Evolutionary conservation across 2,113 vertebrate species (phyloP), one percentile per base, ranked within the genome.

Genomic region (Sprattus sprattus): DNA sequence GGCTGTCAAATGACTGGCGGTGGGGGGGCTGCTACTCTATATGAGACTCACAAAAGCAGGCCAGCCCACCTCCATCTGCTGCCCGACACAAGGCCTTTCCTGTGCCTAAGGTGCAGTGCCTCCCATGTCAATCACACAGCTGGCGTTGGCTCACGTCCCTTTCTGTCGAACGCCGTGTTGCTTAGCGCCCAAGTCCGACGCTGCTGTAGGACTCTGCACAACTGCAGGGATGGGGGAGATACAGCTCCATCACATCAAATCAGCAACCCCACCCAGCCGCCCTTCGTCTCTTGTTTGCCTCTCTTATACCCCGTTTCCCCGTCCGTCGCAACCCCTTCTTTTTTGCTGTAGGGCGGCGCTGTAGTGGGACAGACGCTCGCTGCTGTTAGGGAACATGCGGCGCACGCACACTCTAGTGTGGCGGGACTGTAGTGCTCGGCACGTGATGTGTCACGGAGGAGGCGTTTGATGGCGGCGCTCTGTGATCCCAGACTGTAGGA

Each of bases 311-410:
- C 39, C 20, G 60, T 64, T 90, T 92, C 92, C 91, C 81, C 10
- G 92, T 86, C 87, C 91, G 85, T 92, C 91, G 89, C 87, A 92
- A 93, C 28, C 89, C 50, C 82, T 88, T 85, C 91, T 89, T 89
- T 89, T 93, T 90, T 93, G 92, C 85, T 88, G 85, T 89, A 16
- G 81, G 3, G 39, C 85, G 71, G 83, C 85, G 81, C 11, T 39
- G 71, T 32, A 83, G 89, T 82, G 82, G 82, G 81, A 80, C 47
- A 85, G 89, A 85, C 82, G 44, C 52, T 44, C 47, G 54, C 60
- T 54, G 49, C 78, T 75, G 82, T 81, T 25, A n/a, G 83, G 57
- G 67, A 86, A 88, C 86, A 88, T 89, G 91, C 88, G 87, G 89
- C 84, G 81, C 83, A 71, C 82, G 80, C 64, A 71, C 64, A 71